Base-by-base conservation (phyloP, 2,888 invertebrate genomes). In the Andrena trimmerana region DNA sequence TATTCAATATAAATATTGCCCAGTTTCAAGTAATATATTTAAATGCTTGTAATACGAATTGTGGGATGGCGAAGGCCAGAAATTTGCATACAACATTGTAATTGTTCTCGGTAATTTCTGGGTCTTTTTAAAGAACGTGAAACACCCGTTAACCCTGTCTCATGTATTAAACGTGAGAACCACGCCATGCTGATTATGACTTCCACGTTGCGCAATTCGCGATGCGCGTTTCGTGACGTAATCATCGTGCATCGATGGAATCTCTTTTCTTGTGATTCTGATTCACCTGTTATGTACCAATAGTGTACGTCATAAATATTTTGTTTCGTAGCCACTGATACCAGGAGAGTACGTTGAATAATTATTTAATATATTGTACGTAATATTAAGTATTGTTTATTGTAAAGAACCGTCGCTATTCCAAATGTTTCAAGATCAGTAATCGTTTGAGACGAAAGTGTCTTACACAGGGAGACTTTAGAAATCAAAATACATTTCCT, bases 151-250 rank as follows among this genome's bases (percentile, higher is more conserved):
- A 63, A 68, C 42, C 24, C 20, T 60, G 36, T 62, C 33, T 63
- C 36, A 8, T 57, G 33, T 16, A 54, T 59, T 33, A 60, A 73
- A 78, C 78, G 81, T 78, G 79, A 80, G 82, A 79, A 82, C 54
- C 31, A 10, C 50, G 13, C n/a, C 27, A 29, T 16, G 60, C 16
- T 52, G 62, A 16, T 59, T 73, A 57, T 33, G 42, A 75, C 73
- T 74, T 69, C 66, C 66, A 66, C 31, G 59, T 75, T 67, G 63
- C 74, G 62, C 36, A 79, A 82, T 62, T 54, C 52, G 10, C 50
- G 20, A 50, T 10, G 36, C 13, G 54, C 63, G 8, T 52, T 75
- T 65, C 48, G 10, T 48, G 48, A 48, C 60, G 54, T 48, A 67
- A 74, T 74, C 48, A 33, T 13, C 8, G 31, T 16, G 2, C 50